phyloP scores from a whole-genome alignment of 2,888 invertebrate species.

The Ferdinandea cuprea region DNA sequence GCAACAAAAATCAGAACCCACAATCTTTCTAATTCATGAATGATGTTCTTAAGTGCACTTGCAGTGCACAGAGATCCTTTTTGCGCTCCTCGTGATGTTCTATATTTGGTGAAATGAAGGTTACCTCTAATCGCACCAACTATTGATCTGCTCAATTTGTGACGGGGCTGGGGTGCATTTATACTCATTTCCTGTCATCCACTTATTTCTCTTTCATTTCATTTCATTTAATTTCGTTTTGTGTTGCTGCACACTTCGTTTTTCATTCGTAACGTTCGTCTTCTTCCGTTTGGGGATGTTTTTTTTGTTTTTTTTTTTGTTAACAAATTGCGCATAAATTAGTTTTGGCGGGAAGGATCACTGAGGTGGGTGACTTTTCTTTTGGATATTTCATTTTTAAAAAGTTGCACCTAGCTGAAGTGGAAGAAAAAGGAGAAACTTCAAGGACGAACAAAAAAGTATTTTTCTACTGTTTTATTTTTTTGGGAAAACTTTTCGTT shows the following conservation, averaged over 20 bases:
- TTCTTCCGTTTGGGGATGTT: conserved; percentile 2
- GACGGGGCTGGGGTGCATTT: conserved; percentile 7
- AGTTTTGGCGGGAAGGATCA: conserved; percentile 32
- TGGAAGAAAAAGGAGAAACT: background rate
- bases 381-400: background rate
- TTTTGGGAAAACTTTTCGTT: conserved; percentile 19
- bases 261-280: background rate
- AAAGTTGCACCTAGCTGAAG: conserved; percentile 19
- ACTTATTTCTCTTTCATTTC: conserved; percentile 14
- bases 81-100: background rate
- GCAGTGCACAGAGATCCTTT: conserved; percentile 1
- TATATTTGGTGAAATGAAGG: conserved; percentile 42
- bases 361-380: conserved; percentile 6
- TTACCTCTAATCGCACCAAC: conserved; percentile 63
- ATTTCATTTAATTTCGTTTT: conserved; percentile 4
- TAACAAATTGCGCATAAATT: conserved; percentile 58
- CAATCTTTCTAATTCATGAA: conserved; percentile 42
- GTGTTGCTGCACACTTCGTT: conserved; percentile 3
- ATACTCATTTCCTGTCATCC: conserved; percentile 10
- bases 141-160: conserved; percentile 51
- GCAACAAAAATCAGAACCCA: conserved; percentile 10
- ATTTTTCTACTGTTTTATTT: conserved; percentile 4
- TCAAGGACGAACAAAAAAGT: conserved; percentile 17
- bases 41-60: conserved; percentile 45
- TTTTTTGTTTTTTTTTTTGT: background rate